These are phyloP conservation scores for Cancer borealis DNA, from an alignment of 2,888 invertebrate genomes.

Conservation along the genomic window DNA sequence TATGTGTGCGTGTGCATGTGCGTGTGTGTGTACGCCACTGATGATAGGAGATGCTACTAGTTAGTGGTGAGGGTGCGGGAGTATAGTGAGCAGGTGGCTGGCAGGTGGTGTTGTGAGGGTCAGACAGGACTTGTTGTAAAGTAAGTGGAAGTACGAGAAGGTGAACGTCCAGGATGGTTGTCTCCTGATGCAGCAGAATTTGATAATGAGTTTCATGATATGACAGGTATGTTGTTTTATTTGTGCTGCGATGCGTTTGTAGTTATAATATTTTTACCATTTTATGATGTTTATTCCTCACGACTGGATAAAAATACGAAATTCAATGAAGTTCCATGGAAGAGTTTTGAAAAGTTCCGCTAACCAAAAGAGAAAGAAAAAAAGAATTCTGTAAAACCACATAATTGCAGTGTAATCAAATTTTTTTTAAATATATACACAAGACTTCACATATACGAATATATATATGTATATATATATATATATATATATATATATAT, in stretches of 20 bases:
- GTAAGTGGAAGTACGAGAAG: background rate
- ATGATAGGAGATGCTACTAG: background rate
- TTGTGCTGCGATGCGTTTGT: background rate
- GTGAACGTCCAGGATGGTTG: background rate
- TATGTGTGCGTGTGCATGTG: constrained; percentile 23
- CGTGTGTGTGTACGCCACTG: background rate
- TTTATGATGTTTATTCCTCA: constrained; percentile 21
- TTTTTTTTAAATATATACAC: background rate
- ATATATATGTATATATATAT: constrained; percentile 32
- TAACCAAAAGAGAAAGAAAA: background rate
- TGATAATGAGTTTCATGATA: background rate
- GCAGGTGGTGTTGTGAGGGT: background rate
- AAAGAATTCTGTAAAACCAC: background rate
- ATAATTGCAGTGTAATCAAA: background rate
- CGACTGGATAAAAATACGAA: background rate
- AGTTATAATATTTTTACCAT: background rate
- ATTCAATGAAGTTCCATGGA: background rate
- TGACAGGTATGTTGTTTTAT: background rate
- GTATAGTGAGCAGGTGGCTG: background rate
- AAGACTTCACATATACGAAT: background rate
- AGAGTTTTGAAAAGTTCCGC: background rate
- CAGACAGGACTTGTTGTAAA: background rate
- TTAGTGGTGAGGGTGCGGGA: background rate
- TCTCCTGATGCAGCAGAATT: background rate
- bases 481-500: constrained; percentile 13